Evolutionary conservation across 2,888 invertebrate species (phyloP).

Genomic region (Salticus scenicus): DNA sequence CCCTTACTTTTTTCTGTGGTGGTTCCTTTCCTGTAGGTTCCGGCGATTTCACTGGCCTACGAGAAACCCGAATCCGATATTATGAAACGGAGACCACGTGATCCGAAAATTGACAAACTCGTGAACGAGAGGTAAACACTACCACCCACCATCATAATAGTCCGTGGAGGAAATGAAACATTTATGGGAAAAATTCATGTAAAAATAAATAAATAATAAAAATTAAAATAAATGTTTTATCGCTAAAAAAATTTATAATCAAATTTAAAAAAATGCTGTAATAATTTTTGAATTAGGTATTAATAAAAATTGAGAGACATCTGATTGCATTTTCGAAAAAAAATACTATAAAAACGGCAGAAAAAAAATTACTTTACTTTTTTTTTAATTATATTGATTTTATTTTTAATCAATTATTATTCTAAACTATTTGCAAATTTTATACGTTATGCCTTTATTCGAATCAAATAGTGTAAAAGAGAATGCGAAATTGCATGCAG

Average conservation of each 20-base stretch:
- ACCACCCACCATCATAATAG: slow-evolving; percentile 32
- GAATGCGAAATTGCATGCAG: too few species aligned
- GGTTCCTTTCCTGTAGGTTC: slow-evolving; percentile 75
- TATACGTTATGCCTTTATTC: too few species aligned
- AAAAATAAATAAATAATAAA: not conserved
- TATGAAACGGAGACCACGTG: slow-evolving; percentile 78
- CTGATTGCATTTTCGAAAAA: too few species aligned
- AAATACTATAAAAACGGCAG: too few species aligned
- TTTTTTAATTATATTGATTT: too few species aligned
- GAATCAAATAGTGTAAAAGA: too few species aligned
- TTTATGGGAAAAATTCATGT: not conserved
- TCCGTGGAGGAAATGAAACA: slow-evolving; percentile 56
- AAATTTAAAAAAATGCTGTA: not conserved
- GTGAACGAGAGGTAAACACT: slow-evolving; percentile 76
- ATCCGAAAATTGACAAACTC: slow-evolving; percentile 78
- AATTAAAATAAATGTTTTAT: too few species aligned
- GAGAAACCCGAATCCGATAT: slow-evolving; percentile 79
- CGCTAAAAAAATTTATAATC: not conserved
- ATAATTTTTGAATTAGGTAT: too few species aligned
- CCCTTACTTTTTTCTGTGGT: slow-evolving; percentile 49
- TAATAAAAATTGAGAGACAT: too few species aligned
- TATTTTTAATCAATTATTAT: too few species aligned
- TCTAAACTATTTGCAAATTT: too few species aligned
- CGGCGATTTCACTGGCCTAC: slow-evolving; percentile 80
- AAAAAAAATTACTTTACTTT: too few species aligned